Base-by-base conservation (phyloP, 2,888 invertebrate species). In the Platycheirus albimanus region DNA sequence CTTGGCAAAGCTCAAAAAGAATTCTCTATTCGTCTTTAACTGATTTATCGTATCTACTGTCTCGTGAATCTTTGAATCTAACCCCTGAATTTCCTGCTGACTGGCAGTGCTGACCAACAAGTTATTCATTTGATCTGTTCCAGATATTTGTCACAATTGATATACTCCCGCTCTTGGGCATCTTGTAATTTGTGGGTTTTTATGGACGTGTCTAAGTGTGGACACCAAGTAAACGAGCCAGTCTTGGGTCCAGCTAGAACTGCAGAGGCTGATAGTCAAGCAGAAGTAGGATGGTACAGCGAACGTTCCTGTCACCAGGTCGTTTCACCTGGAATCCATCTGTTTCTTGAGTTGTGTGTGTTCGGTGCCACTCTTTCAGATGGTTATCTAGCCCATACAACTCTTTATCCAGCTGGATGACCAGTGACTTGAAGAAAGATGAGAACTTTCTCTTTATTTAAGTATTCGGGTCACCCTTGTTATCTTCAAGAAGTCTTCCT, bases 341-440 rank as follows among this genome's bases (percentile, higher is more conserved):
- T 2, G 90, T 91, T 85, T 91, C 91, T 91, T 99, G 98, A 13
- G 99, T 99, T 78, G 97, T 97, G 66, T 97, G 95, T 2, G 99
- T 99, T 89, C 99, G 95, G 91, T 99, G 99, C 99, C 99, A 99
- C 92, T 99, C 99, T 19, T 99, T 99, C 83, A 99, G 93, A 92
- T 99, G 99, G 92, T 99, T 99, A 91, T 99, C 99, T 0, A 99
- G 99, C 0, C 99, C 99, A 91, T 99, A 99, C 86, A 99, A 92
- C 91, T 99, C 99, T 91, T 99, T 99, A 91, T 99, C 99, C 88
- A 99, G 92, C 91, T 99, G 99, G 89, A 99, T 99, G 13, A 99
- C 99, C 88, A 99, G 92, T 87, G 99, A 99, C 91, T 99, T 99
- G 92, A 99, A 99, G 92, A 99, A 99, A 5, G 99, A 99, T 2